Percentiles rank a stretch among this genome's conserved stretches.
Conservation (phyloP, 2,888 invertebrate species). For the Drosophila diplacantha region DNA sequence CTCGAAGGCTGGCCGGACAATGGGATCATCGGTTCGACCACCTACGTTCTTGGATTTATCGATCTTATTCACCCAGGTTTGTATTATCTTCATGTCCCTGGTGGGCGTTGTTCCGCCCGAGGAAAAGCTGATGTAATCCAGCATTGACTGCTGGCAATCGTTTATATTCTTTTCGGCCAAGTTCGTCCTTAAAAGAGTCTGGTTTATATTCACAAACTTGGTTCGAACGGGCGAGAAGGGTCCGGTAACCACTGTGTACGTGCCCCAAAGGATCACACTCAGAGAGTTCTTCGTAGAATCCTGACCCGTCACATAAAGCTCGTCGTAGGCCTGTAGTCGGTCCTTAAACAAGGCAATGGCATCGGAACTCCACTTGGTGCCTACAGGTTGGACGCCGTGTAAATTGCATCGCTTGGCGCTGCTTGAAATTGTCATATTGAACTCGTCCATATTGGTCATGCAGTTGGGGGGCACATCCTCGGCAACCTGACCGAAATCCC, state of each 20-base stretch:
- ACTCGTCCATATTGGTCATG: constrained; percentile 78
- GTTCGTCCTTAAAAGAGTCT: constrained; percentile 83
- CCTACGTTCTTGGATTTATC: background rate
- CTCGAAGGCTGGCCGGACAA: background rate
- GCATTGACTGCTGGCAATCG: background rate
- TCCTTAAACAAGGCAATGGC: constrained; percentile 81
- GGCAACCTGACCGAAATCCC: constrained; percentile 81
- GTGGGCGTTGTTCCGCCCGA: background rate
- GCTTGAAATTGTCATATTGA: constrained; percentile 80
- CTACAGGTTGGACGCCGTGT: constrained; percentile 84
- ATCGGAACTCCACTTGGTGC: constrained; percentile 78
- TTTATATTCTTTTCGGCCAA: constrained; percentile 76
- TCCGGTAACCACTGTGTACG: constrained; percentile 80
- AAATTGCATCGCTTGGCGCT: constrained; percentile 84
- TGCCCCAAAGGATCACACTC: constrained; percentile 82
- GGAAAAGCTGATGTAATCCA: background rate
- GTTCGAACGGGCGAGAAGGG: constrained; percentile 82
- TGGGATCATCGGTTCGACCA: background rate
- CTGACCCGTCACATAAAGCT: constrained; percentile 63
- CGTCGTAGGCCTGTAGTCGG: constrained; percentile 79
- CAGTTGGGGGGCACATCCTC: constrained; percentile 70
- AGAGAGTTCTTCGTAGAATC: constrained; percentile 8
- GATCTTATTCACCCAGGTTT: background rate
- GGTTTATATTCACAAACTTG: constrained; percentile 83
- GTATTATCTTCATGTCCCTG: background rate